Conservation (phyloP, 2,888 invertebrate species). For the Amorpha juglandis region DNA sequence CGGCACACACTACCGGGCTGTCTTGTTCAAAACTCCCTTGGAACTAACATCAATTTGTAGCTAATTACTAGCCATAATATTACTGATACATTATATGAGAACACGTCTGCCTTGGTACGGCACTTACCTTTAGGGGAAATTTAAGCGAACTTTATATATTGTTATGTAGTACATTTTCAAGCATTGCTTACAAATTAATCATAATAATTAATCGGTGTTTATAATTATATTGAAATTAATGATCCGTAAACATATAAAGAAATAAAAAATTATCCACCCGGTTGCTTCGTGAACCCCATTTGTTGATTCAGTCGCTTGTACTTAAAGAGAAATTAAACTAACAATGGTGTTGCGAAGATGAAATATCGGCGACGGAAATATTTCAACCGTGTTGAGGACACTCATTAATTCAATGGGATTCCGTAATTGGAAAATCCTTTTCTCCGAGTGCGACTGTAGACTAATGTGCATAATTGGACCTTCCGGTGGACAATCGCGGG, state of each 20-base stretch:
- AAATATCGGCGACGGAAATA: conserved; percentile 57
- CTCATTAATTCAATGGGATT: conserved; percentile 68
- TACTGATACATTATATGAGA: conserved; percentile 25
- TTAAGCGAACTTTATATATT: no score
- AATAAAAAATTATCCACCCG: background rate
- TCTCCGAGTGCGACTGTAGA: conserved; percentile 60
- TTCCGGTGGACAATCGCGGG: conserved; percentile 60
- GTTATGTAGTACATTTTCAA: no score
- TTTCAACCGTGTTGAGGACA: conserved; percentile 60
- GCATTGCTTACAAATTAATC: background rate
- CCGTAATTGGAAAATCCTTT: conserved; percentile 72
- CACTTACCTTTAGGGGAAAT: background rate
- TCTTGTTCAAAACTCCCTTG: conserved; percentile 36
- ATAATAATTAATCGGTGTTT: background rate
- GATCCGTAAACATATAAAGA: background rate
- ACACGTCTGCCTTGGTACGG: background rate
- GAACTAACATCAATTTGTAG: conserved; percentile 26
- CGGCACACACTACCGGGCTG: conserved; percentile 42
- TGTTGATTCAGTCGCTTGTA: conserved; percentile 26
- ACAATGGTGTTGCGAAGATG: conserved; percentile 48
- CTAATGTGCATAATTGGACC: conserved; percentile 70
- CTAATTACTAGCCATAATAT: conserved; percentile 34
- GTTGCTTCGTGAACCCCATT: conserved; percentile 2
- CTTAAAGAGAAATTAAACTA: conserved; percentile 29
- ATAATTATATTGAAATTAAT: background rate